phyloP scores from a whole-genome alignment of 2,797 vertebrate species.

The Semaprochilodus insignis region DNA sequence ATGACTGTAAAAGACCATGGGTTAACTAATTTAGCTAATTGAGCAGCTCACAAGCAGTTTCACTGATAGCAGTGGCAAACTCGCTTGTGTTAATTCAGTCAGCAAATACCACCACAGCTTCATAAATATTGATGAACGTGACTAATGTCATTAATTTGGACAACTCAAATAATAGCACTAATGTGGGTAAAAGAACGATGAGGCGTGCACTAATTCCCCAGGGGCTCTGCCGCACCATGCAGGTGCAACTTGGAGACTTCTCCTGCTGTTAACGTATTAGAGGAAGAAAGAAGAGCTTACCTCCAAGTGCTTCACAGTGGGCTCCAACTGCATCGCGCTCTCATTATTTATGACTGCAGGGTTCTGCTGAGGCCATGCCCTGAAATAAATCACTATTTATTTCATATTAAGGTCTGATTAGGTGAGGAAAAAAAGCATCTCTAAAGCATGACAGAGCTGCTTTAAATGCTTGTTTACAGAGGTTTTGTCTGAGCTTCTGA shows the following conservation, averaged over 20 bases:
- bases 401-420: slow-evolving; percentile 32
- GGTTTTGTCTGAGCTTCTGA: neutral
- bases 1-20: neutral
- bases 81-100: slow-evolving; percentile 22
- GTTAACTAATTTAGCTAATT: neutral
- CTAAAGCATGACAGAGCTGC: neutral
- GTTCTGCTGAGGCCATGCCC: slow-evolving; percentile 32
- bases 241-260: slow-evolving; percentile 28
- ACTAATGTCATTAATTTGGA: slow-evolving; percentile 39
- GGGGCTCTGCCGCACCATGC: slow-evolving; percentile 31
- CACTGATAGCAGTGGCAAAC: neutral
- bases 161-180: slow-evolving; percentile 41
- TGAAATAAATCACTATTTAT: slow-evolving; percentile 47
- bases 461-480: slow-evolving; percentile 24
- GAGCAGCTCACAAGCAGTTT: neutral
- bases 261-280: slow-evolving; percentile 54
- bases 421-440: neutral
- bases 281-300: slow-evolving; percentile 47
- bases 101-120: slow-evolving; percentile 19
- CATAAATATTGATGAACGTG: slow-evolving; percentile 36
- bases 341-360: slow-evolving; percentile 55
- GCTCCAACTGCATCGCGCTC: slow-evolving; percentile 43
- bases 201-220: slow-evolving; percentile 20
- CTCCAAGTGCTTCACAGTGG: slow-evolving; percentile 48
- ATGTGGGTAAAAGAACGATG: slow-evolving; percentile 40